Percentiles rank a stretch among this genome's conserved stretches.
Evolutionary conservation across 37 sponge, comb jelly and placozoan genomes (phyloP).

Genomic region (Trichoplax adhaerens): DNA sequence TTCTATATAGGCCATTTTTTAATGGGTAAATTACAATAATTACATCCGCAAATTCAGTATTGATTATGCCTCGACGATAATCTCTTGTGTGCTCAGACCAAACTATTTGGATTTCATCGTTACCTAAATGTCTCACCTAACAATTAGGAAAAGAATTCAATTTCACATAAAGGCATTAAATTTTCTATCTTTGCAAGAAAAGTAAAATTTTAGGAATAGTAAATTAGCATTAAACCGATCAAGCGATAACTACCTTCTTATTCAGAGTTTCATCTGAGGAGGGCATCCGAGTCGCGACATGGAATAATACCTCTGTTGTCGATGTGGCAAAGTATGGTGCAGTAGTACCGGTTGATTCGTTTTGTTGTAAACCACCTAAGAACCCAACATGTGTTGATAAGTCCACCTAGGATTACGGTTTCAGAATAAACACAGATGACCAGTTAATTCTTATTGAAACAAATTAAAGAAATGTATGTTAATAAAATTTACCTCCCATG

Average conservation of each 20-base stretch:
- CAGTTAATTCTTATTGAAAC: not conserved
- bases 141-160: constrained; percentile 3
- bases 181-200: not conserved
- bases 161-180: constrained; percentile 5
- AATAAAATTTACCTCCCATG: constrained; percentile 77
- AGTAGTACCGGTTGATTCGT: constrained; percentile 21
- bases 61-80: constrained; percentile 68
- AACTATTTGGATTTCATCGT: constrained; percentile 88
- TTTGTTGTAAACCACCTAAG: constrained; percentile 51
- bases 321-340: constrained; percentile 81
- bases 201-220: constrained; percentile 2
- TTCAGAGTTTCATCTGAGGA: constrained; percentile 2
- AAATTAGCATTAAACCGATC: not conserved
- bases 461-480: constrained; percentile 2
- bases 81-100: constrained; percentile 98
- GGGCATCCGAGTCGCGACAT: constrained; percentile 81
- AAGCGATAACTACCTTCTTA: not conserved
- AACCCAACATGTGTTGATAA: constrained; percentile 61
- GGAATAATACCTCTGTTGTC: constrained; percentile 87
- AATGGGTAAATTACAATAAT: constrained; percentile 85
- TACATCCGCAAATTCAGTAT: constrained; percentile 80
- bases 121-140: constrained; percentile 83
- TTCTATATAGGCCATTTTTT: constrained; percentile 42
- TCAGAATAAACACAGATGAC: not conserved
- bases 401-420: constrained; percentile 34